Evolutionary conservation across 2,888 invertebrate species (phyloP).

Genomic region (Amphipyra tragopoginis): DNA sequence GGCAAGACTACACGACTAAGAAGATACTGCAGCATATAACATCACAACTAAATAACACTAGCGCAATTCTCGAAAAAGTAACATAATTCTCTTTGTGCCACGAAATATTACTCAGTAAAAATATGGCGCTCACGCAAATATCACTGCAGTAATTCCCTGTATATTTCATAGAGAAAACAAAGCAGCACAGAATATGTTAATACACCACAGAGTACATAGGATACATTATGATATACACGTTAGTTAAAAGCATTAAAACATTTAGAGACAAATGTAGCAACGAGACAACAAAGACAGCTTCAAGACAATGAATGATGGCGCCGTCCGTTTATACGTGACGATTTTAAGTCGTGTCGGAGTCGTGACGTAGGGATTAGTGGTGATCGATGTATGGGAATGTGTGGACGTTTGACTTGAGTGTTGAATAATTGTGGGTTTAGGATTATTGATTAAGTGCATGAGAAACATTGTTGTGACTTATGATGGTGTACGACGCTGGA

Average conservation of each 20-base stretch:
- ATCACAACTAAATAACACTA: conserved; percentile 3
- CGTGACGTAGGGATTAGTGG: conserved; percentile 25
- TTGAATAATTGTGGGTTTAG: not conserved
- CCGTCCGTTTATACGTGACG: conserved; percentile 59
- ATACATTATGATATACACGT: conserved; percentile 49
- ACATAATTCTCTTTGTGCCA: conserved; percentile 11
- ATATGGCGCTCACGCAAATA: conserved; percentile 20
- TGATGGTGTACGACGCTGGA: not conserved
- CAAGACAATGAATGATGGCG: conserved; percentile 67
- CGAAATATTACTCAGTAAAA: conserved; percentile 9
- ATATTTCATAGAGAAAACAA: conserved; percentile 44
- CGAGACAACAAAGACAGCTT: conserved; percentile 72
- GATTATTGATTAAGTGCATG: conserved; percentile 2
- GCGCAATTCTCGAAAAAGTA: not conserved
- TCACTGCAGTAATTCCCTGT: conserved; percentile 21
- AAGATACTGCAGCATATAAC: conserved; percentile 5
- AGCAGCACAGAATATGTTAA: conserved; percentile 34
- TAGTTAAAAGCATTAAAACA: conserved; percentile 63
- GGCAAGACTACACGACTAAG: too few relatives aligned
- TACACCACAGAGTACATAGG: conserved; percentile 31
- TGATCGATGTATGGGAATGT: not conserved
- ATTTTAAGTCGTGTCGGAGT: conserved; percentile 40
- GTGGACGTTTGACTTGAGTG: not conserved
- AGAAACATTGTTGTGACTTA: not conserved
- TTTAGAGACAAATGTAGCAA: conserved; percentile 64